Evolutionary conservation across 1,140 invertebrate species (phyloP).

Genomic region (Drosophila paulistorum): DNA sequence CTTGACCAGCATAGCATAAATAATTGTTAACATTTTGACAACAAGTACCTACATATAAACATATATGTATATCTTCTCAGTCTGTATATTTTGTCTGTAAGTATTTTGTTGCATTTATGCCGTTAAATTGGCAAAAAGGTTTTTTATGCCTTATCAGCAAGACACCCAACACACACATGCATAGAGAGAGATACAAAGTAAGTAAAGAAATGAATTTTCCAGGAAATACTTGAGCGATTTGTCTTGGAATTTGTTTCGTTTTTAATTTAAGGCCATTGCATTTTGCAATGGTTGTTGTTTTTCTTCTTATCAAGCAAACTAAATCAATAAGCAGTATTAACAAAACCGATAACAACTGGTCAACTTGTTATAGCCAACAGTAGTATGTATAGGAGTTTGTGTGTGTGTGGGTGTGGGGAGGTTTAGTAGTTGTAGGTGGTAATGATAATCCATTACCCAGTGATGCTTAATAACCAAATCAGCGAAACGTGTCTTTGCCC

Average conservation of each 20-base stretch:
- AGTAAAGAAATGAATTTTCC: slow-evolving; percentile 56
- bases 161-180: neutral
- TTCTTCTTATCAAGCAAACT: slow-evolving; percentile 9
- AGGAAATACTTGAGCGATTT: slow-evolving; percentile 48
- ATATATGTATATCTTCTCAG: too few relatives aligned
- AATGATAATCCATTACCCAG: slow-evolving; percentile 13
- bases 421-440: neutral
- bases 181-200: slow-evolving; percentile 14
- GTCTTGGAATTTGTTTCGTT: neutral
- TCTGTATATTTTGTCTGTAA: neutral
- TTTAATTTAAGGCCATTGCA: slow-evolving; percentile 56
- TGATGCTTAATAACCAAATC: slow-evolving; percentile 31
- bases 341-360: slow-evolving; percentile 29
- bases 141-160: slow-evolving; percentile 8
- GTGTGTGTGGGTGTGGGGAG: neutral
- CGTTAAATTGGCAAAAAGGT: slow-evolving; percentile 50
- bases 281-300: slow-evolving; percentile 35
- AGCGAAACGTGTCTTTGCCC: slow-evolving; percentile 63
- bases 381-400: slow-evolving; percentile 4
- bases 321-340: slow-evolving; percentile 37
- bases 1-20: slow-evolving; percentile 17
- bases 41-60: neutral
- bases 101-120: slow-evolving; percentile 32
- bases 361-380: neutral
- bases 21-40: slow-evolving; percentile 13